Evolutionary conservation across 2,888 invertebrate species (phyloP), one percentile per base, ranked within the genome.

Genomic region (Clunio marinus): DNA sequence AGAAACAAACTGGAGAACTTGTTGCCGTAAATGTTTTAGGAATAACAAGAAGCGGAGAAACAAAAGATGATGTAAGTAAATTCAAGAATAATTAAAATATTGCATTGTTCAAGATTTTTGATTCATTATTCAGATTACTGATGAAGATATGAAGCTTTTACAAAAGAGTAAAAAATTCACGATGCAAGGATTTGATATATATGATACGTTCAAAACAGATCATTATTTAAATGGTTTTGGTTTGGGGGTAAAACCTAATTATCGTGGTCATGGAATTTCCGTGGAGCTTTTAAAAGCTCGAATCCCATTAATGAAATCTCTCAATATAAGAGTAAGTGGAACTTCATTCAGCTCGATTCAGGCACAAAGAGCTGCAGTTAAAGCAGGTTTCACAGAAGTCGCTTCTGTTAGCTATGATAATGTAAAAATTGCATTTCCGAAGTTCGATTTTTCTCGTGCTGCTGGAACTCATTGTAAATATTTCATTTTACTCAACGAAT

Each of bases 241-340:
- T 17, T 22, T 69, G 24, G 35, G 55, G 5, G 62, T 62, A 4
- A 28, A 28, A 1, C 27, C 24, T 22, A 22, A 45, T 8, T 69
- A 35, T 46, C 69, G 69, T 5, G 62, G 55, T 1, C 37, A 63
- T 15, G 69, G 69, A 15, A 15, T 69, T 45, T 65, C 65, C 2
- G 63, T 63, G 10, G 66, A 69, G 17, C 22, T 69, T n/a, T 25
- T 63, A 13, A 15, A 24, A 27, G 37, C 63, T 17, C 41, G 63
- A n/a, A 27, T 37, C 2, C 13, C 15, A 10, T 15, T 37, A 28
- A 15, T 46, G 17, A 41, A 46, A 10, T n/a, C 24, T 4, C 27
- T 63, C 15, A 20, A 20, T 8, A n/a, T 63, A 4, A 8, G n/a
- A 15, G 13, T 63, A 1, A 63, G 45, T 27, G 20, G 24, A 15